Evolutionary conservation across 1,140 invertebrate species (phyloP), one percentile per base, ranked within the genome.

Genomic region (Eupristina koningsbergeri): DNA sequence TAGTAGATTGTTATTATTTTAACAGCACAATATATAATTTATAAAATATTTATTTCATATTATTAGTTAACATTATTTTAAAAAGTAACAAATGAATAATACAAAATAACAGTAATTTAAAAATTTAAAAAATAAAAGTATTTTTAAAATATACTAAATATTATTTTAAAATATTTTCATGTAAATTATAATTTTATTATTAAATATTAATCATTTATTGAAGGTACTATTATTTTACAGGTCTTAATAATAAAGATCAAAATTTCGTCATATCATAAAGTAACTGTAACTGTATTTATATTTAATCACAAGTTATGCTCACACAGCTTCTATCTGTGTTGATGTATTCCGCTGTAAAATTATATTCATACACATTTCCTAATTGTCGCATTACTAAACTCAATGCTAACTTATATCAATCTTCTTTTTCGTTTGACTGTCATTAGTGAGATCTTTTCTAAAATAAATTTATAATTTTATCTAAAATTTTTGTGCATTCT

Each of bases 331-430:
- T 15, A 13, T 64, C 0, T 34, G 15, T 11, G 7, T 29, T 64
- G 29, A 41, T 71, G 41, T 71, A 71, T 71, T n/a, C 15, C 6
- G 17, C 6, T 71, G 8, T 41, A 39, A 71, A 71, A 71, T 71
- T 71, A 71, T 41, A 71, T 22, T 71, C 36, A 15, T 11, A 26
- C 41, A 15, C 41, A 47, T 74, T 74, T 74, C 41, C 71, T 74
- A 41, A 11, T 74, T 74, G 26, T 47, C 71, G 15, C 34, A 71
- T 71, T 22, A 22, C 19, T 41, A 71, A 41, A 9, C 36, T 22
- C 15, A 41, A 36, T 36, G 15, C 8, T 36, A 71, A 26, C 15
- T 39, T 39, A 39, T 41, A 15, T 39, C 5, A 26, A 71, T 29
- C 31, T 74, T 74, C 13, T 74, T 29, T 29, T 74, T 47, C 0